Evolutionary conservation across 2,888 invertebrate species (phyloP), one percentile per base, ranked within the genome.

Genomic region (Lacanobia oleracea): DNA sequence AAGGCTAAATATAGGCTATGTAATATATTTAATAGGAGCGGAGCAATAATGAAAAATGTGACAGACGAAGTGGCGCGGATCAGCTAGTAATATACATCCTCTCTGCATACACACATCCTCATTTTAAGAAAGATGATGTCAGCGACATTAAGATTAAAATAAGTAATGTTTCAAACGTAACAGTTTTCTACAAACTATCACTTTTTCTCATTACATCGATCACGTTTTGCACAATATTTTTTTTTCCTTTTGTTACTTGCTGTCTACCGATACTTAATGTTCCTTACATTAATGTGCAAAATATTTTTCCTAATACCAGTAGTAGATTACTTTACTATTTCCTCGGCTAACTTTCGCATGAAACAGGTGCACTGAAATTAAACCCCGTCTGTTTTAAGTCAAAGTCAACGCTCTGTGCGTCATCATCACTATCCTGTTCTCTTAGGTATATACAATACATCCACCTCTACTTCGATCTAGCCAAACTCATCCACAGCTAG

Each of bases 101-200:
- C 14, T 33, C 33, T 54, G 27, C 33, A 12, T 9, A 33, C 33
- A n/a, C 10, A 37, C 7, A 48, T 59, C 18, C 45, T 8, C 3
- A 18, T 9, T 23, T 12, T 16, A 6, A 40, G 16, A 16, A 40
- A 4, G 3, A 54, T 21, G 21, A 40, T 57, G 48, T 50, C 43
- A 56, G 40, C 14, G 40, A 45, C 21, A 56, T 72, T n/a, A 14
- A 33, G 9, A 57, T 16, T 48, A 57, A 66, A 45, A 63, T 45
- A 33, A 33, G 33, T 33, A 45, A 59, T 67, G 37, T 56, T 67
- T 37, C 10, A 51, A 51, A 45, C n/a, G 18, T 33, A 51, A 50
- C n/a, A n/a, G 10, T 79, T 54, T 74, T 74, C 53, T 56, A 53
- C n/a, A 62, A 76, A 48, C 18, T 10, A 62, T 72, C 16, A 23